Base-by-base conservation (phyloP, 2,113 vertebrate genomes). In the Bufo gargarizans region DNA sequence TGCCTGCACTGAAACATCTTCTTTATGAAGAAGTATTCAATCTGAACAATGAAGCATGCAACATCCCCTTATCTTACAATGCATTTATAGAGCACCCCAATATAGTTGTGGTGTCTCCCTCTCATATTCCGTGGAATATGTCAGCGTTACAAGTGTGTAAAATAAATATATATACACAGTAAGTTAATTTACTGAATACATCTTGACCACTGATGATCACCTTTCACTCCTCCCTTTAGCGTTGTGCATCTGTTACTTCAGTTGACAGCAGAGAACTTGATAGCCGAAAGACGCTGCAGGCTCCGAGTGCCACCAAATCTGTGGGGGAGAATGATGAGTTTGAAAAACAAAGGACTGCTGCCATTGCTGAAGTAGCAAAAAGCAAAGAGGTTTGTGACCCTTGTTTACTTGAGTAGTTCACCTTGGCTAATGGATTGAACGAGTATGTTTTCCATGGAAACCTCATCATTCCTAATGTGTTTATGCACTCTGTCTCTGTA, bases 321-420 rank as follows among this genome's bases (percentile, higher is more conserved):
- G 13, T 94, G 8, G 97, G 94, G 0, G 98, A 98, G 91, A 97
- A 99, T 16, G 97, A 98, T 88, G 98, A 99, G 92, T 99, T 99
- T 95, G 97, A 98, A 91, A 99, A 99, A 92, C 98, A 99, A 90
- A 95, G 98, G 90, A 97, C 94, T n/a, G 98, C 98, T 89, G 97
- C 97, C 61, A 99, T 99, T 56, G 98, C 98, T 45, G 98, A 99
- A 94, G 96, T 99, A 79, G 95, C 98, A 85, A 99, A 98, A 92
- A 97, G 95, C 93, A 99, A 99, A 94, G 98, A 99, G 95, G 98
- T 99, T 92, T 92, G 94, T 90, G 88, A 76, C 22, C 10, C 19
- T 61, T 81, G 55, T 80, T 56, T 80, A 56, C 20, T 22, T 19
- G 50, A 20, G 47, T 47, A 50, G 72, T 50, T 50, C 19, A 76